Base-by-base conservation (phyloP, 2,113 vertebrate species). In the Panurus biarmicus region DNA sequence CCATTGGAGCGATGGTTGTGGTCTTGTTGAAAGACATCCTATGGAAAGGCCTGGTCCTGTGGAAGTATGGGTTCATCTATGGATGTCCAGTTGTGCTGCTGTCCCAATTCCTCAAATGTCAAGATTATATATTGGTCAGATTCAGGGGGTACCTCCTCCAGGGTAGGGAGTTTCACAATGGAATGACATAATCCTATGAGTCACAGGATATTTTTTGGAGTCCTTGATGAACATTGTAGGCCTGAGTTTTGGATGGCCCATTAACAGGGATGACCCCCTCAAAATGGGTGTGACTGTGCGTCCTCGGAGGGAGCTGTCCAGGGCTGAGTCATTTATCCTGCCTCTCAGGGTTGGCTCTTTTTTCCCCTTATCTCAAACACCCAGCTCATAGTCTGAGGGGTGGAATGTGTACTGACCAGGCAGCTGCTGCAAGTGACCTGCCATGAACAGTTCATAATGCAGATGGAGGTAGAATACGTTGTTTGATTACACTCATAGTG, bases 291-390 rank as follows among this genome's bases (percentile, higher is more conserved):
- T 62, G 66, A 31, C 26, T 53, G 16, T 25, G 38, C 31, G 31
- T 31, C 21, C 36, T 12, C 0, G 0, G 36, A 25, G n/a, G 21
- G 22, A 44, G 12, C 31, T 42, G 12, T 13, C 38, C 38, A 36
- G 25, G 25, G 25, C 45, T 50, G 56, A 61, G 47, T 36, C 21
- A 53, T 25, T 25, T 25, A 25, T 17, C 12, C 16, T 21, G 12
- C 15, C 16, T 61, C 47, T 61, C 26, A 44, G 20, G 16, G 10
- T 7, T 44, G 33, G 10, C 56, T 44, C 16, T 24, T 61, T 53
- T 47, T 21, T 44, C 5, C 17, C 15, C 13, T 31, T 31, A 11
- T 71, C 10, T 53, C 56, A 36, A 44, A 42, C 66, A 44, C 8
- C 15, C 20, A 19, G 44, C 9, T 35, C 4, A 5, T 8, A 50